Evolutionary conservation across 2,113 vertebrate species (phyloP).

Genomic region (Thamnophis sirtalis): DNA sequence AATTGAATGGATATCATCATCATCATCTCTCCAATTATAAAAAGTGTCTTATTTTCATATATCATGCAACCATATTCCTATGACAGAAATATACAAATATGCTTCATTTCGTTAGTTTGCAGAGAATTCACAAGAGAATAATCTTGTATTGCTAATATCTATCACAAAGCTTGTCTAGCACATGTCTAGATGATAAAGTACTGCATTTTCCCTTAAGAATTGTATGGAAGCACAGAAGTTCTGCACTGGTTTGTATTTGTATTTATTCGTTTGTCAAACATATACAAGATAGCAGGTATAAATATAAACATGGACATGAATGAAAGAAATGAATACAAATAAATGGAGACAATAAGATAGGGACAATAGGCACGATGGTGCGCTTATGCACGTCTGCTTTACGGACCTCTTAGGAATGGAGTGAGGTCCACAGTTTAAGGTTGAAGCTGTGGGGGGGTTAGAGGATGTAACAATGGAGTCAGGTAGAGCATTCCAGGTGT

Average conservation of each 20-base stretch:
- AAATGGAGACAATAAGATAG: no score
- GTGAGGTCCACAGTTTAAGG: no score
- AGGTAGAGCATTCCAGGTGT: no score
- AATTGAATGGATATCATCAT: background rate
- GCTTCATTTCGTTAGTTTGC: background rate
- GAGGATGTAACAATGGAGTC: no score
- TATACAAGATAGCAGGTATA: no score
- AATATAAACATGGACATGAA: no score
- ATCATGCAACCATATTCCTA: background rate
- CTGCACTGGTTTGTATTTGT: background rate
- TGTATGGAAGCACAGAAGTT: background rate
- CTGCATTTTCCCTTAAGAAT: background rate
- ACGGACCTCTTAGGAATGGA: no score
- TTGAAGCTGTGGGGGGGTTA: no score
- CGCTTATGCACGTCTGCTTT: no score
- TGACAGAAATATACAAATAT: background rate
- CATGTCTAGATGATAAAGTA: background rate
- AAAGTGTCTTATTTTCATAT: background rate
- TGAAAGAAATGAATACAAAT: no score
- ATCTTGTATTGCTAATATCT: background rate
- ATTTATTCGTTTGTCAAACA: no score
- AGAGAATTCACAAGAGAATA: background rate
- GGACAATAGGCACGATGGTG: no score
- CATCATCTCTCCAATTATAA: background rate
- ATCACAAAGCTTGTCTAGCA: background rate